phyloP scores from a whole-genome alignment of 2,888 invertebrate species.

The Sturmia bella region DNA sequence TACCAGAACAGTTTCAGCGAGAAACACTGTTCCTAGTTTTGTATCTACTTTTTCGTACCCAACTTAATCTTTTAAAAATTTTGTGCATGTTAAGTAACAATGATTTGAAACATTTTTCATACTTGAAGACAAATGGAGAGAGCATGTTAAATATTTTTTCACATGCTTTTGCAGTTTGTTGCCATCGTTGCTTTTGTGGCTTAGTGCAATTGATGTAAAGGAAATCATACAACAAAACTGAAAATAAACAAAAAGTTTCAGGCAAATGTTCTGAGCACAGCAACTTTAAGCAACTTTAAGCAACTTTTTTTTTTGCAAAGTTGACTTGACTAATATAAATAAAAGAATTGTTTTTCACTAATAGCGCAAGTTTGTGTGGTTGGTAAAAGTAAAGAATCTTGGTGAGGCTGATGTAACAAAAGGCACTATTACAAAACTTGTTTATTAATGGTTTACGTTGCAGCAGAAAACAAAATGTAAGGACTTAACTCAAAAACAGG shows the following conservation, averaged over 20 bases:
- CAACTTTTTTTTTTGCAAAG: conserved; percentile 5
- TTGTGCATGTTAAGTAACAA: neutral
- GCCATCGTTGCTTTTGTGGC: conserved; percentile 1
- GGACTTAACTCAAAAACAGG: no score
- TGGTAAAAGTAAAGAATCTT: no score
- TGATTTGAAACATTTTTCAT: conserved; percentile 30
- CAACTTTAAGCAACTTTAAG: neutral
- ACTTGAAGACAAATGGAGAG: neutral
- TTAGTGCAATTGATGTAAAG: neutral
- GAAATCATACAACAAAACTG: conserved; percentile 6
- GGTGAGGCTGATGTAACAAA: no score
- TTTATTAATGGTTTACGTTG: no score
- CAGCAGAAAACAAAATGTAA: no score
- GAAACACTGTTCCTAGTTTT: no score
- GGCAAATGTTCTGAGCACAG: conserved; percentile 9
- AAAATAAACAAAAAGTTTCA: neutral
- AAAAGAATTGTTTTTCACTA: conserved; percentile 5
- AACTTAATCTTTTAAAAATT: neutral
- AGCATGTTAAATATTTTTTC: neutral
- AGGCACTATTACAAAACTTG: no score
- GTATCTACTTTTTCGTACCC: neutral
- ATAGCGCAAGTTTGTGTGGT: no score
- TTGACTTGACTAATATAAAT: neutral
- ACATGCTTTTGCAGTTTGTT: neutral
- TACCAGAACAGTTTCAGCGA: no score